Evolutionary conservation across 2,113 vertebrate species (phyloP).

Genomic region (Colossoma macropomum): DNA sequence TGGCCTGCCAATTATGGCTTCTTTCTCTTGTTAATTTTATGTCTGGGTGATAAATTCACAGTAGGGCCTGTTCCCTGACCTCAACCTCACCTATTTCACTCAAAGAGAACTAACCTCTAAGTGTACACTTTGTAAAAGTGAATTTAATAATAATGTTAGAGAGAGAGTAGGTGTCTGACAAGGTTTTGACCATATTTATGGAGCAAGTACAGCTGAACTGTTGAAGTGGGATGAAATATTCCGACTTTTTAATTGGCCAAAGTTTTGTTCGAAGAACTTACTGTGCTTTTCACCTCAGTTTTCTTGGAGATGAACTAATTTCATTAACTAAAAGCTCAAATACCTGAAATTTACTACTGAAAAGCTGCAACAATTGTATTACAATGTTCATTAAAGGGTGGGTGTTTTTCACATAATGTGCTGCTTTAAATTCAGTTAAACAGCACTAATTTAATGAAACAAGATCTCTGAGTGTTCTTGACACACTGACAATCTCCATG

Average conservation of each 20-base stretch:
- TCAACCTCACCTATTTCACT: conserved; percentile 47
- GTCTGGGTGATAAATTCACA: conserved; percentile 86
- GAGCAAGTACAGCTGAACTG: not conserved
- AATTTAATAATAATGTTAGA: conserved; percentile 1
- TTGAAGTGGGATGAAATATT: not conserved
- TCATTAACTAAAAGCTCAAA: not conserved
- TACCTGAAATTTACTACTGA: not conserved
- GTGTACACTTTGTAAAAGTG: conserved; percentile 19
- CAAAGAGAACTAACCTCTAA: conserved; percentile 11
- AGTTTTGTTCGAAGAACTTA: not conserved
- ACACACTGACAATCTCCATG: too few relatives aligned
- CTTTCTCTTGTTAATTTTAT: conserved; percentile 87
- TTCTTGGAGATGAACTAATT: not conserved
- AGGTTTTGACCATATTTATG: conserved; percentile 10
- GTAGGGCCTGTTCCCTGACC: conserved; percentile 66
- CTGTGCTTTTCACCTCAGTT: not conserved
- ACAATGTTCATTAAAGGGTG: not conserved
- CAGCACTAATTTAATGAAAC: too few relatives aligned
- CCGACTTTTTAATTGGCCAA: conserved; percentile 1
- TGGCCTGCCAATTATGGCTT: conserved; percentile 77
- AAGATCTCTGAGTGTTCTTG: too few relatives aligned
- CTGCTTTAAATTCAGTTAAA: too few relatives aligned
- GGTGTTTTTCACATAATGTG: too few relatives aligned
- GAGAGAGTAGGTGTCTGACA: not conserved
- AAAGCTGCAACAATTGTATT: not conserved